phyloP scores from a whole-genome alignment of 2,797 vertebrate genomes.

The Neopelma chrysocephalum region DNA sequence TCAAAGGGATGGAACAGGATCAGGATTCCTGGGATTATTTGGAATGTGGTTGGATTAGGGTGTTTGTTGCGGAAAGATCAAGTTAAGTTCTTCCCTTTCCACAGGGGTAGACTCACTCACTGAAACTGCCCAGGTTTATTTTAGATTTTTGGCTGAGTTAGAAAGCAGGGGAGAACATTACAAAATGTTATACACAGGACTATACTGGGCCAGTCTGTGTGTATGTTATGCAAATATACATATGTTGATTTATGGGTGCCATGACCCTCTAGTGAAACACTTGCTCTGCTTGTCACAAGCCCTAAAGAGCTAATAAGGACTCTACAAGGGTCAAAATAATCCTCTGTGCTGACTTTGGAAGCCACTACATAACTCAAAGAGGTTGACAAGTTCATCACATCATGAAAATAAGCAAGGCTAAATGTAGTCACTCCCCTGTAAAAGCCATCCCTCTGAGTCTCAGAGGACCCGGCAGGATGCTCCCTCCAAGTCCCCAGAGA shows the following conservation, averaged over 20 bases:
- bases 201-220: neutral
- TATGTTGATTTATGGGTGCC: neutral
- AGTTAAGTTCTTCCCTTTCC: neutral
- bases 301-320: neutral
- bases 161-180: neutral
- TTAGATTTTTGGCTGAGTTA: neutral
- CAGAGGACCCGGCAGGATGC: neutral
- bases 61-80: neutral
- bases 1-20: neutral
- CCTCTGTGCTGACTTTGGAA: neutral
- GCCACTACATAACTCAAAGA: neutral
- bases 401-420: neutral
- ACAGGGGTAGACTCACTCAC: neutral
- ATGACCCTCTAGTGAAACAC: neutral
- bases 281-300: neutral
- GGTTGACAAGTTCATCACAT: neutral
- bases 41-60: neutral
- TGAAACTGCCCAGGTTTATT: neutral
- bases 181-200: neutral
- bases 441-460: neutral
- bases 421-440: neutral
- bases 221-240: neutral
- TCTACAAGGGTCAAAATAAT: neutral
- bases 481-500: neutral
- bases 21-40: neutral